Percentiles rank a stretch among this genome's conserved stretches.
Conservation (phyloP, 1,140 invertebrate genomes). For the Cheumatopsyche charites region DNA sequence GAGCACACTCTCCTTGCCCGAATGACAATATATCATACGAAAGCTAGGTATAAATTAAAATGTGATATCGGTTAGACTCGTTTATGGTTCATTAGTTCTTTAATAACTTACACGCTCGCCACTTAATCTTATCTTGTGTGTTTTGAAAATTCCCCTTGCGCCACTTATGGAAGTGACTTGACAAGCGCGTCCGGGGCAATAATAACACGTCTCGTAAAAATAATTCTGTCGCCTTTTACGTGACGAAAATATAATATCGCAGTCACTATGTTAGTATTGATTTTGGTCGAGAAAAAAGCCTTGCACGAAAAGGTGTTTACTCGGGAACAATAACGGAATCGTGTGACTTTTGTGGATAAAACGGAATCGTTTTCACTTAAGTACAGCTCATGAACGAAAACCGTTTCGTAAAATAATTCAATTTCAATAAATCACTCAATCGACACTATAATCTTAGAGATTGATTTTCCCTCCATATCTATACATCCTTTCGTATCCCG, state of each 20-base stretch:
- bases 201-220: constrained; percentile 34
- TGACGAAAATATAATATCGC: too few relatives aligned
- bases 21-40: neutral
- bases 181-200: constrained; percentile 22
- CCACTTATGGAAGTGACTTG: constrained; percentile 3
- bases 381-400: too few relatives aligned
- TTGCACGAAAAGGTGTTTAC: too few relatives aligned
- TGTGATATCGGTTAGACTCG: constrained; percentile 4
- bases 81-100: constrained; percentile 36
- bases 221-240: constrained; percentile 17
- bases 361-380: too few relatives aligned
- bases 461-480: too few relatives aligned
- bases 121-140: constrained; percentile 27
- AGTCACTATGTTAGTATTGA: too few relatives aligned
- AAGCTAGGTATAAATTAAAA: neutral
- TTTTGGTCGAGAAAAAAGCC: too few relatives aligned
- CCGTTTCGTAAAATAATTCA: too few relatives aligned
- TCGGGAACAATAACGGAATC: too few relatives aligned
- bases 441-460: too few relatives aligned
- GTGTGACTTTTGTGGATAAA: too few relatives aligned
- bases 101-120: constrained; percentile 25
- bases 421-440: too few relatives aligned
- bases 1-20: neutral
- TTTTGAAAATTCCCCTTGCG: constrained; percentile 8
- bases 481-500: neutral